Conservation (phyloP, 1,140 invertebrate genomes). For the Chironomus tepperi region DNA sequence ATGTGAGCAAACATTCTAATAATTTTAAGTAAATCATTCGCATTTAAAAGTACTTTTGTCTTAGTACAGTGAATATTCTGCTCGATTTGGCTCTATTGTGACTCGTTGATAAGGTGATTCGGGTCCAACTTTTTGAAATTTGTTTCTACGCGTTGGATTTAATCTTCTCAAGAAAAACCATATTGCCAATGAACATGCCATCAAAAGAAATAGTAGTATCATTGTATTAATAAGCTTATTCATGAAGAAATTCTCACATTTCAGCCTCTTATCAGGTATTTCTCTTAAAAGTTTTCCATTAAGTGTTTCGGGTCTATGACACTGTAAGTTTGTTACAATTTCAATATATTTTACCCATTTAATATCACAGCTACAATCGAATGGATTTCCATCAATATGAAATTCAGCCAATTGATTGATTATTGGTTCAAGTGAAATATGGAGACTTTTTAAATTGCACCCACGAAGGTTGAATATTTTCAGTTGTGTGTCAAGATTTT, state of each 20-base stretch:
- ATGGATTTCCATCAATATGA: background rate
- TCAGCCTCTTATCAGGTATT: background rate
- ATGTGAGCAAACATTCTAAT: too few relatives aligned
- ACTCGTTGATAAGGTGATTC: background rate
- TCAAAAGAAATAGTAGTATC: background rate
- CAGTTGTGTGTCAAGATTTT: background rate
- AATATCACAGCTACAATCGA: background rate
- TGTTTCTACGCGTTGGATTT: background rate
- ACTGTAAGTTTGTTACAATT: background rate
- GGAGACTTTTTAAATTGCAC: background rate
- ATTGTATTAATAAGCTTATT: background rate
- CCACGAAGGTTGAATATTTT: background rate
- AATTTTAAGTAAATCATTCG: too few relatives aligned
- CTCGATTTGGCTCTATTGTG: background rate
- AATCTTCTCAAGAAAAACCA: background rate
- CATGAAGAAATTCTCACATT: background rate
- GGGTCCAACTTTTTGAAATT: conserved; percentile 1
- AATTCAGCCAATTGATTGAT: background rate
- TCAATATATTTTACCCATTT: background rate
- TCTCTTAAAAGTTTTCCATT: background rate
- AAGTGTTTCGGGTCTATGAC: background rate
- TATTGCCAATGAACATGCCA: background rate
- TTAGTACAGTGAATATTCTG: background rate
- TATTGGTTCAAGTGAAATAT: background rate
- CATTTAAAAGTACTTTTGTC: too few relatives aligned